phyloP scores from a whole-genome alignment of 2,113 vertebrate species.

The Galemys pyrenaicus region DNA sequence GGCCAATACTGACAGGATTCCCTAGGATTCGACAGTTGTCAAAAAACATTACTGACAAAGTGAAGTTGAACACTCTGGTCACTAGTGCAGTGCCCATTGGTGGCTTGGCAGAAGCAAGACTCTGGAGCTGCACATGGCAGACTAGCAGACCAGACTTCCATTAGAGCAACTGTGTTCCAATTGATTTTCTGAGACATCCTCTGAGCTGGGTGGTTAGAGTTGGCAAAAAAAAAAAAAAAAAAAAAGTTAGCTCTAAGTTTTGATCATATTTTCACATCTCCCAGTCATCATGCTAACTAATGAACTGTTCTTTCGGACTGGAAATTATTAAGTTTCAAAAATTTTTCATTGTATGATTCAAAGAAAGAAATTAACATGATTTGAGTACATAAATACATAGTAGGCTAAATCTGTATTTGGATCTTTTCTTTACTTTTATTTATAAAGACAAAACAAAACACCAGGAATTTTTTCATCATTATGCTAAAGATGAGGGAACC shows the following conservation, averaged over 20 bases:
- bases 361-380: slow-evolving; percentile 15
- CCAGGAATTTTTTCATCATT: background rate
- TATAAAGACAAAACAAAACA: background rate
- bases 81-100: background rate
- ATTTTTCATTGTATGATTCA: background rate
- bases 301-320: slow-evolving; percentile 22
- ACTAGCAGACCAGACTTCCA: background rate
- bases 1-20: background rate
- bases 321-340: background rate
- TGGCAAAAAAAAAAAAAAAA: background rate
- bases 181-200: background rate
- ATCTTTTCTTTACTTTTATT: background rate
- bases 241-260: background rate
- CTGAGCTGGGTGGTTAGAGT: background rate
- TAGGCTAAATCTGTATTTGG: background rate
- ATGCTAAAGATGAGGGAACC: background rate
- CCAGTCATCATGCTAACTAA: background rate
- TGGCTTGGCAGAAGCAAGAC: background rate
- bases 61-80: background rate
- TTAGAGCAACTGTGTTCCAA: background rate
- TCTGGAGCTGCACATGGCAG: background rate
- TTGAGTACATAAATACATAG: background rate
- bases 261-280: background rate
- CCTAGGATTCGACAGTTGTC: slow-evolving; percentile 14
- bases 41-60: slow-evolving; percentile 4